Percentiles rank a stretch among this genome's conserved stretches.
These are phyloP conservation scores for Pluvianellus socialis DNA, from an alignment of 2,113 vertebrate genomes.

Conservation along the genomic window DNA sequence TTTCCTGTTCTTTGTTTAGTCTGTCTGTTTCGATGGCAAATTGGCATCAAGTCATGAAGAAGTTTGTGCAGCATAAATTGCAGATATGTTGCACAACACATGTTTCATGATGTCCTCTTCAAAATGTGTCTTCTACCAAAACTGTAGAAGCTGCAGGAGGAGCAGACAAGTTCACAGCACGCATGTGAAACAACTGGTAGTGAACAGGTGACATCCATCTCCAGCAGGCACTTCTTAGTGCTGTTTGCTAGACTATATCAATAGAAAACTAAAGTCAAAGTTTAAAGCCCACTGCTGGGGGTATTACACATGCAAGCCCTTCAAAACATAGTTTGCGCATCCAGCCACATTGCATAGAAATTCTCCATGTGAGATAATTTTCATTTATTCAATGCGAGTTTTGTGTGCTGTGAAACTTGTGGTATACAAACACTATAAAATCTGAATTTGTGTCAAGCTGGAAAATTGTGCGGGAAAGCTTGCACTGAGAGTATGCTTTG, in stretches of 20 bases:
- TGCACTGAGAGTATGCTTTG: not conserved
- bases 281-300: not conserved
- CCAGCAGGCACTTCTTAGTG: not conserved
- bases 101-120: not conserved
- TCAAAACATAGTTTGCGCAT: not conserved
- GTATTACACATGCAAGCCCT: not conserved
- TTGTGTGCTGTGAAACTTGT: not conserved
- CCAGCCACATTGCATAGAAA: not conserved
- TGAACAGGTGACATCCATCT: not conserved
- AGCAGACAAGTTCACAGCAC: not conserved
- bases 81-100: not conserved
- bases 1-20: not conserved
- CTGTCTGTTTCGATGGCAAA: not conserved
- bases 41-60: not conserved
- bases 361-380: not conserved
- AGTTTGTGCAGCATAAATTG: not conserved
- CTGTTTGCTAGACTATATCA: not conserved
- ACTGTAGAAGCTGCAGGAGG: not conserved
- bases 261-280: not conserved
- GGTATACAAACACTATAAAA: slow-evolving; percentile 31
- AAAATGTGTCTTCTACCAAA: not conserved
- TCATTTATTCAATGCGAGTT: not conserved
- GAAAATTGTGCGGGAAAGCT: slow-evolving; percentile 10
- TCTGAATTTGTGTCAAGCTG: slow-evolving; percentile 41
- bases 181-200: not conserved